These are phyloP conservation scores for Torymus aiolomorphi DNA, from an alignment of 2,888 invertebrate species.

Conservation along the genomic window DNA sequence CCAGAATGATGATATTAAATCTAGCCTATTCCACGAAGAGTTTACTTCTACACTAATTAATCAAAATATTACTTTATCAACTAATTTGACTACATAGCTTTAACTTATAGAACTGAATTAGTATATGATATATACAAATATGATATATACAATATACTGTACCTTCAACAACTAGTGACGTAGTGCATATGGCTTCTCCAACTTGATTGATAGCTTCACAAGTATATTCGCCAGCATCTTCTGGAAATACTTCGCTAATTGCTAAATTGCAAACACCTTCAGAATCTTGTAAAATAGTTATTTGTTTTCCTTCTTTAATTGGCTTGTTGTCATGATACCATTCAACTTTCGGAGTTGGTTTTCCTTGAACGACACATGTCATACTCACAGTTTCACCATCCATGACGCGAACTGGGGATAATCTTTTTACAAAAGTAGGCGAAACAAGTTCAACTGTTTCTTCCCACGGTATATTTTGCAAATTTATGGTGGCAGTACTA, in stretches of 20 bases:
- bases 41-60: too few species aligned
- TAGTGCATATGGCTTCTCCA: conserved; percentile 88
- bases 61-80: too few species aligned
- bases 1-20: too few species aligned
- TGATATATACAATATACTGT: conserved; percentile 61
- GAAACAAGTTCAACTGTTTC: conserved; percentile 81
- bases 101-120: too few species aligned
- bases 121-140: neutral
- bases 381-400: conserved; percentile 91
- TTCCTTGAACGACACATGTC: conserved; percentile 84
- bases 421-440: conserved; percentile 86
- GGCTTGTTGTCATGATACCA: conserved; percentile 87
- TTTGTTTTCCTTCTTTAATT: conserved; percentile 87
- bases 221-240: conserved; percentile 91
- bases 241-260: conserved; percentile 92
- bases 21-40: too few species aligned
- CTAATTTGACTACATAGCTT: too few species aligned
- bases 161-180: conserved; percentile 90
- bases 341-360: conserved; percentile 86
- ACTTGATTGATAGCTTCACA: conserved; percentile 89
- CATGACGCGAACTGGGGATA: conserved; percentile 87
- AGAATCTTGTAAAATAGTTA: conserved; percentile 84
- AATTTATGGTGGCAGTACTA: conserved; percentile 85
- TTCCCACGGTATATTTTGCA: conserved; percentile 80
- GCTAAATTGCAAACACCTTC: conserved; percentile 88